These are phyloP conservation scores for Montipora capricornis DNA, from an alignment of 64 coral and sea anemone genomes.

Conservation along the genomic window DNA sequence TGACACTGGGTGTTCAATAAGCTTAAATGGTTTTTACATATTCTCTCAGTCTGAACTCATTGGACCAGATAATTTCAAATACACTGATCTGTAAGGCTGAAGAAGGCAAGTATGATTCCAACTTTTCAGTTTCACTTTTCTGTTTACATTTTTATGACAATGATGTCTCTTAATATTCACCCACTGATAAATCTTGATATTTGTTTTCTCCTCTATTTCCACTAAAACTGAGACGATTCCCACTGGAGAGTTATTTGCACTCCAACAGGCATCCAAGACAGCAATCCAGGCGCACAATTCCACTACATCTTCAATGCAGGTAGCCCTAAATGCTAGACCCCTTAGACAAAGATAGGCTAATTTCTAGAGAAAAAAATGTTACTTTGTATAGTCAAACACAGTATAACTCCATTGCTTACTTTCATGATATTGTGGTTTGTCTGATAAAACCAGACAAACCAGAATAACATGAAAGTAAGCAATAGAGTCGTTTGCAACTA, in stretches of 20 bases:
- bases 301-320: slow-evolving; percentile 2
- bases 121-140: neutral
- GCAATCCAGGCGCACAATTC: neutral
- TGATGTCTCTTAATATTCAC: neutral
- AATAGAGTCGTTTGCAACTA: neutral
- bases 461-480: no score
- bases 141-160: neutral
- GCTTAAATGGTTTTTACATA: slow-evolving; percentile 1
- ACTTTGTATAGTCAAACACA: neutral
- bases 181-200: neutral
- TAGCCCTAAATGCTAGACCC: no score
- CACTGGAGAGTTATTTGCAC: neutral
- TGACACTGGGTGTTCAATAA: neutral
- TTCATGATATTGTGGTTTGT: neutral
- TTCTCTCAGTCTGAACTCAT: slow-evolving; percentile 11
- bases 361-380: neutral
- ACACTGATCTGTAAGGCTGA: neutral
- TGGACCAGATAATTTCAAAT: neutral
- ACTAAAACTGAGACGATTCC: neutral
- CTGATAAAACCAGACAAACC: neutral
- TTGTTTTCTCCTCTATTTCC: neutral
- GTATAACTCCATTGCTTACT: neutral
- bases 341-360: neutral
- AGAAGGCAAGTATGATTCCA: slow-evolving; percentile 9
- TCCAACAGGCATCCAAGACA: neutral